Evolutionary conservation across 2,113 vertebrate genomes (phyloP).

Genomic region (Hystrix brachyura): DNA sequence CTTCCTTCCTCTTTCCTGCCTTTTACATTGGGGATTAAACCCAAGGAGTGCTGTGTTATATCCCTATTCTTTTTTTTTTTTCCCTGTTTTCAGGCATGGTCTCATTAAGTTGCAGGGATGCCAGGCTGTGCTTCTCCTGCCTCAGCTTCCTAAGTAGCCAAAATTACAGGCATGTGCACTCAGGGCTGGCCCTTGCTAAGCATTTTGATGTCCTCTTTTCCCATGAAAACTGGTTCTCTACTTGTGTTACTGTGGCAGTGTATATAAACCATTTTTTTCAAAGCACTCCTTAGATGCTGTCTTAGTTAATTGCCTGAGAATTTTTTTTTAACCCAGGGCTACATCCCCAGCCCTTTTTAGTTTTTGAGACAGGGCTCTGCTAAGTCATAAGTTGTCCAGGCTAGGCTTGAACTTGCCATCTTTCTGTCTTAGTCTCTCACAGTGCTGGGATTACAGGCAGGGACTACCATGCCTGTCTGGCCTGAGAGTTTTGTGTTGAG

Average conservation of each 20-base stretch:
- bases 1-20: not conserved
- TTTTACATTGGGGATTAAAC: not conserved
- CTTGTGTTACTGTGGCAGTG: constrained; percentile 40
- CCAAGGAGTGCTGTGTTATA: not conserved
- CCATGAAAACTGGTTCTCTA: not conserved
- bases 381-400: not conserved
- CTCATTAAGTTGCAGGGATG: not conserved
- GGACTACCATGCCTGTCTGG: not conserved
- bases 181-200: not conserved
- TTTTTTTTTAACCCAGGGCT: not conserved
- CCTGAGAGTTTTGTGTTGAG: not conserved
- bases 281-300: constrained; percentile 7
- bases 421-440: not conserved
- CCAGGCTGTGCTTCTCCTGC: not conserved
- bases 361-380: not conserved
- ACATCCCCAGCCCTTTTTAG: not conserved
- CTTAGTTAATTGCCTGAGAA: not conserved
- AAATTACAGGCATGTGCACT: not conserved
- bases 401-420: not conserved
- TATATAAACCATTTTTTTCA: not conserved
- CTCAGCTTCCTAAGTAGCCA: not conserved
- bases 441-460: not conserved
- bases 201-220: not conserved
- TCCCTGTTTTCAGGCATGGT: not conserved
- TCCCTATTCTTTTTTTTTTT: not conserved